Base-by-base conservation (phyloP, 2,797 vertebrate genomes). In the Pangasius krempfi region DNA sequence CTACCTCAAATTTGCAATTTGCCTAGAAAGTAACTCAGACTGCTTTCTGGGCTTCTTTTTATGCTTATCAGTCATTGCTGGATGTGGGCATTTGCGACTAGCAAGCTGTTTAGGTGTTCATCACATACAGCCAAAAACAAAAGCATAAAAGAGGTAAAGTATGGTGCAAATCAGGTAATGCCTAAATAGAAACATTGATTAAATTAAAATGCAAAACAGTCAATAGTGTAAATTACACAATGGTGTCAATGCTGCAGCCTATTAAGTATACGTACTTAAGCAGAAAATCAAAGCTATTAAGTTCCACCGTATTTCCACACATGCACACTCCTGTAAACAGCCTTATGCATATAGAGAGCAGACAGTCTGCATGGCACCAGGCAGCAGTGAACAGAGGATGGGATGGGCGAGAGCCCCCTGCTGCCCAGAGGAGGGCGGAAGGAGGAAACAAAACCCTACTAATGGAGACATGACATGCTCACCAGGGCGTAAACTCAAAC, bases 381-480 rank as follows among this genome's bases (percentile, higher is more conserved):
- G 95, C 95, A 97, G 95, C 94, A 96, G 94, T 94, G 96, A 94
- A 88, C 86, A 88, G 95, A 93, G 92, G 94, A 95, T 93, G 94
- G 95, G 94, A 96, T 95, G 95, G 96, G 94, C 95, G 94, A 95
- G 95, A 95, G 95, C 95, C 96, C 95, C 95, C 95, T 95, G 95
- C 96, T 95, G 96, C 94, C 95, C 94, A 94, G 92, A 95, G 95
- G 93, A 93, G 89, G 94, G 94, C 94, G 95, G 94, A 91, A 94
- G 94, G 94, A 94, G 94, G 95, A 95, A 96, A 96, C 95, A 96
- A 96, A 95, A 95, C 94, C 94, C 93, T 93, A 94, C 95, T 96
- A 96, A 97, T 96, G 95, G 96, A 96, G 95, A 96, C 95, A 95
- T 96, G 95, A 97, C 95, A 96, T 95, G 96, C 93, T 95, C 93